Evolutionary conservation across 64 coral and sea anemone genomes (phyloP).

Genomic region (Hydrozoanthus tunicans): DNA sequence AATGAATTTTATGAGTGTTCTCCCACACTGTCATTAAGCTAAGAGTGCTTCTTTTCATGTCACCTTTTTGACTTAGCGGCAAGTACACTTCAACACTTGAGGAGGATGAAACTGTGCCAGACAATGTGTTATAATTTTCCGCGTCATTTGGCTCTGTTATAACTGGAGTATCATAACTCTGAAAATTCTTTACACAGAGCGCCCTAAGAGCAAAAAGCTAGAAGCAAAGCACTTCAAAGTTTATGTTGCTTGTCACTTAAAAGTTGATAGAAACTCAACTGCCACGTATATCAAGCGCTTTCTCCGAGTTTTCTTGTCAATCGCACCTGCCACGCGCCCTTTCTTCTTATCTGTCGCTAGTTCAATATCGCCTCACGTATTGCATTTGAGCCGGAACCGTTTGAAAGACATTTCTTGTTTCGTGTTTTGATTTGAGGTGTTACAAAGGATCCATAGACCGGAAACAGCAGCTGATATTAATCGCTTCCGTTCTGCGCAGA

Average conservation of each 20-base stretch:
- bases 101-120: constrained; percentile 1
- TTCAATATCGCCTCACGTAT: constrained; percentile 55
- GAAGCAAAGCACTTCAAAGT: neutral
- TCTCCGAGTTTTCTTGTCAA: neutral
- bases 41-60: neutral
- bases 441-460: constrained; percentile 42
- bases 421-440: constrained; percentile 44
- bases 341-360: constrained; percentile 11
- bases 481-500: constrained; percentile 60
- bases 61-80: neutral
- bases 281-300: constrained; percentile 1
- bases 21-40: neutral
- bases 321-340: constrained; percentile 28
- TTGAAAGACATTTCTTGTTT: constrained; percentile 47
- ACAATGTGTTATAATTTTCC: neutral
- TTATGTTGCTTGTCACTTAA: neutral
- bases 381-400: constrained; percentile 39
- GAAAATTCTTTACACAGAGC: neutral
- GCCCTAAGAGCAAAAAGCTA: constrained; percentile 6
- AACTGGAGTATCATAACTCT: neutral
- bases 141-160: neutral
- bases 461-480: constrained; percentile 64
- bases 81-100: neutral
- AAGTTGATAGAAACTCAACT: neutral
- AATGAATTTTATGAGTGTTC: too few species aligned